phyloP scores from a whole-genome alignment of 1,140 invertebrate genomes.

The Drosophila busckii region DNA sequence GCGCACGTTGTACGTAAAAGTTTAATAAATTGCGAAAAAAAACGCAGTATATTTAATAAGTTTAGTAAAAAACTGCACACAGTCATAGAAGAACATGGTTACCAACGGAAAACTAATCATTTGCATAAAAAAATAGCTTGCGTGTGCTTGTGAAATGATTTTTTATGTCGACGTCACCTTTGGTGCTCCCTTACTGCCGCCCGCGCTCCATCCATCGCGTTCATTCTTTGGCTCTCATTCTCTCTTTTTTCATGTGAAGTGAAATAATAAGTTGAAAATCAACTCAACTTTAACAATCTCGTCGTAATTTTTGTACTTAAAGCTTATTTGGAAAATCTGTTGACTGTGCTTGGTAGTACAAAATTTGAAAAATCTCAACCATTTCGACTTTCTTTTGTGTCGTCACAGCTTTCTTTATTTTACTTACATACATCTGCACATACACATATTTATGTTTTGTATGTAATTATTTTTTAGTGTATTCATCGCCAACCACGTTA shows the following conservation, averaged over 20 bases:
- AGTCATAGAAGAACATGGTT: not conserved
- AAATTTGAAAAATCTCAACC: conserved; percentile 9
- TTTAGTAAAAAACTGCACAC: conserved; percentile 3
- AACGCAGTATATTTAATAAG: not conserved
- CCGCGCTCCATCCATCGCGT: conserved; percentile 27
- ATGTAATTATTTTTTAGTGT: conserved; percentile 63
- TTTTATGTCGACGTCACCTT: conserved; percentile 72
- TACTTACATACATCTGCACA: conserved; percentile 41
- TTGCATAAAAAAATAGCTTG: conserved; percentile 7
- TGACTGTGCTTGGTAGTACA: not conserved
- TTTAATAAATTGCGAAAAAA: conserved; percentile 38
- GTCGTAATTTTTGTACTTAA: not conserved
- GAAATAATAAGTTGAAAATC: conserved; percentile 39
- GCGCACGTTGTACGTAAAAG: conserved; percentile 66
- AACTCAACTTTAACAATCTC: conserved; percentile 26
- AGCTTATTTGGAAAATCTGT: conserved; percentile 5
- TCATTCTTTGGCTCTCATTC: conserved; percentile 31
- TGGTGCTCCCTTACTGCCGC: conserved; percentile 47
- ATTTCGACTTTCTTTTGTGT: conserved; percentile 19
- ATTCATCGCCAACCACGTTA: conserved; percentile 74
- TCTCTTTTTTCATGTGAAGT: conserved; percentile 30
- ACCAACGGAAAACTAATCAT: not conserved
- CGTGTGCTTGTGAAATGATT: conserved; percentile 31
- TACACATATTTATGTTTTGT: conserved; percentile 48
- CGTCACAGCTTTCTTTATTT: conserved; percentile 47